Evolutionary conservation across 2,888 invertebrate genomes (phyloP).

Genomic region (Phyllotreta striolata): DNA sequence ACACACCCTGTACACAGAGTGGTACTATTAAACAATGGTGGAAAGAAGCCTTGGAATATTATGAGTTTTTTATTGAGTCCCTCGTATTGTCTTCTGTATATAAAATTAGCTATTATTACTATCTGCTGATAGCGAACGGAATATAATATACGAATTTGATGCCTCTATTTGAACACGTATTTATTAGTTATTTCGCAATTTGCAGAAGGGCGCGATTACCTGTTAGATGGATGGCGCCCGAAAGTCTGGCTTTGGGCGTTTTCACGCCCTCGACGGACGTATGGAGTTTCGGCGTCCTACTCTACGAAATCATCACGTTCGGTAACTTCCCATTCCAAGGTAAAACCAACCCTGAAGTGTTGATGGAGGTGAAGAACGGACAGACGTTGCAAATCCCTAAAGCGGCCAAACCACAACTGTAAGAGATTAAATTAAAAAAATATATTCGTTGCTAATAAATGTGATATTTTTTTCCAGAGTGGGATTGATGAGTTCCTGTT

Average conservation of each 20-base stretch:
- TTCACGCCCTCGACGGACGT: constrained; percentile 89
- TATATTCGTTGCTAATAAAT: background rate
- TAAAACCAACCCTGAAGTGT: constrained; percentile 83
- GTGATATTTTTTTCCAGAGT: constrained; percentile 65
- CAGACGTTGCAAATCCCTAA: constrained; percentile 76
- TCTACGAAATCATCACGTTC: constrained; percentile 90
- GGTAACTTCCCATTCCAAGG: constrained; percentile 92
- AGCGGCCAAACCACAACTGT: constrained; percentile 82
- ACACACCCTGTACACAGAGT: too few species aligned
- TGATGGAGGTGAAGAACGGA: constrained; percentile 81
- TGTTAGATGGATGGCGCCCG: constrained; percentile 86
- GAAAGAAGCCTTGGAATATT: too few species aligned
- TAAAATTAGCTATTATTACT: too few species aligned
- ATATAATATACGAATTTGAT: too few species aligned
- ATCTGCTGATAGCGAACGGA: too few species aligned
- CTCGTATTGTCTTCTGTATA: too few species aligned
- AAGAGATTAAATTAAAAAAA: constrained; percentile 61
- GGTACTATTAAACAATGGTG: too few species aligned
- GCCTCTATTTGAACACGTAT: constrained; percentile 31
- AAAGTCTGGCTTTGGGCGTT: constrained; percentile 81
- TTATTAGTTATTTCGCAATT: background rate
- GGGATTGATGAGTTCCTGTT: constrained; percentile 79
- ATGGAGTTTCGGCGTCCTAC: constrained; percentile 88
- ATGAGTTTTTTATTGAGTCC: too few species aligned
- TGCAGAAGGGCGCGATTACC: constrained; percentile 37